Base-by-base conservation (phyloP, 2,797 vertebrate genomes). In the Bradypodion ventrale region DNA sequence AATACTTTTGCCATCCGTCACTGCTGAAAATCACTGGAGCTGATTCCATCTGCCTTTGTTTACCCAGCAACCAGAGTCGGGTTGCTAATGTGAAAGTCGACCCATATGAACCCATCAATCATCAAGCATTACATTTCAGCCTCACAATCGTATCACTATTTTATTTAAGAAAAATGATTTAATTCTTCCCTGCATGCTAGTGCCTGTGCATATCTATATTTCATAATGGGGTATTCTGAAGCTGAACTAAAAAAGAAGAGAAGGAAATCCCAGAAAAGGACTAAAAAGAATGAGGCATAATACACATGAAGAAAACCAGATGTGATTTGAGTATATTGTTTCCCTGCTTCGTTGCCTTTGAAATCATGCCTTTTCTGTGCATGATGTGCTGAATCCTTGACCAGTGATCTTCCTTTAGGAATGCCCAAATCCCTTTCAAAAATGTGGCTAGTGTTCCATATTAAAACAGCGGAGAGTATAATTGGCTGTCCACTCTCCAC, bases 21-120 rank as follows among this genome's bases (percentile, higher is more conserved):
- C 89, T 77, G 91, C 93, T 92, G 95, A 95, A 96, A 96, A 95
- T 95, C 93, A 94, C 93, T 88, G 91, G 83, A 46, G 91, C 89
- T 93, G 92, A 92, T 94, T 97, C 94, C 96, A 97, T 97, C 95
- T 97, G 97, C 95, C 87, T 70, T 42, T 98, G 97, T 98, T 98
- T 97, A 97, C 96, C 93, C 94, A 97, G 96, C 97, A 97, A 98
- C 97, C 93, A 93, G 93, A 96, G 95, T 96, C 91, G 84, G 93
- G 96, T 97, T 97, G 96, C 96, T 95, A 96, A 87, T 86, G 93
- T 85, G 84, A 95, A 96, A 94, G 93, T 95, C 86, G 84, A 94
- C 96, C 95, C 96, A 97, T 95, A 96, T 96, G 96, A 98, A 98
- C 96, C 93, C 96, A 94, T 97, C 97, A 97, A 83, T 97, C 97